These are phyloP conservation scores for Scalopus aquaticus DNA, from an alignment of 2,113 vertebrate genomes.

Conservation along the genomic window DNA sequence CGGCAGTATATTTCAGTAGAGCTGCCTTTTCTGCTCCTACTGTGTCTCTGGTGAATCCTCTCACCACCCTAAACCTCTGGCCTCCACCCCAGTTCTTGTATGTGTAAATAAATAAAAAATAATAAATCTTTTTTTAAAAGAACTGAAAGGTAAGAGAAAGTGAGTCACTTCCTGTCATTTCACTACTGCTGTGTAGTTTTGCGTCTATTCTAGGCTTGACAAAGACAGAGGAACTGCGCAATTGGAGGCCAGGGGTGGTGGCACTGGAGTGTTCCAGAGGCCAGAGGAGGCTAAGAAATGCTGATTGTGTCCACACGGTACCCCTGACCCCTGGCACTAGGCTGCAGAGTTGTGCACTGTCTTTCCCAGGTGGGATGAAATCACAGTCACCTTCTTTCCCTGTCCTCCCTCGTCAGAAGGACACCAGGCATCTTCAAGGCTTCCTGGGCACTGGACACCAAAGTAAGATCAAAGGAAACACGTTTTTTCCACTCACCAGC, in stretches of 20 bases:
- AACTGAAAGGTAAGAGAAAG: not conserved
- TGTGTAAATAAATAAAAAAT: too few relatives aligned
- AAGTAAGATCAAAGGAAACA: not conserved
- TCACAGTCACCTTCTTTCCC: not conserved
- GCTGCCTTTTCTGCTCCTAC: too few relatives aligned
- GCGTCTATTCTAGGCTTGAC: not conserved
- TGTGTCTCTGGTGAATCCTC: too few relatives aligned
- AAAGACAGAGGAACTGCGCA: not conserved
- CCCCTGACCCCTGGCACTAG: not conserved
- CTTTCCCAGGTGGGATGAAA: not conserved
- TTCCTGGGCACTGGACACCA: not conserved
- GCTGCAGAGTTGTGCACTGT: not conserved
- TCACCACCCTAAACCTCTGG: too few relatives aligned
- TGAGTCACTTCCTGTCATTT: not conserved
- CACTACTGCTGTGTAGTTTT: not conserved
- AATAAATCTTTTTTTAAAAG: too few relatives aligned
- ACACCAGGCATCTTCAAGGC: not conserved
- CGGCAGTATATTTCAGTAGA: too few relatives aligned
- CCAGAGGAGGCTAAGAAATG: not conserved
- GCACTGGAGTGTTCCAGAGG: too few relatives aligned
- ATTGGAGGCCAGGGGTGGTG: rapidly evolving
- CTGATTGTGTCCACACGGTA: not conserved
- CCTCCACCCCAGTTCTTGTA: too few relatives aligned
- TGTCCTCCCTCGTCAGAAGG: not conserved
- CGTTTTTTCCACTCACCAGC: not conserved